Percentiles rank a stretch among this genome's conserved stretches.
Evolutionary conservation across 2,888 invertebrate genomes (phyloP).

Genomic region (Aspidiotus rigidus): DNA sequence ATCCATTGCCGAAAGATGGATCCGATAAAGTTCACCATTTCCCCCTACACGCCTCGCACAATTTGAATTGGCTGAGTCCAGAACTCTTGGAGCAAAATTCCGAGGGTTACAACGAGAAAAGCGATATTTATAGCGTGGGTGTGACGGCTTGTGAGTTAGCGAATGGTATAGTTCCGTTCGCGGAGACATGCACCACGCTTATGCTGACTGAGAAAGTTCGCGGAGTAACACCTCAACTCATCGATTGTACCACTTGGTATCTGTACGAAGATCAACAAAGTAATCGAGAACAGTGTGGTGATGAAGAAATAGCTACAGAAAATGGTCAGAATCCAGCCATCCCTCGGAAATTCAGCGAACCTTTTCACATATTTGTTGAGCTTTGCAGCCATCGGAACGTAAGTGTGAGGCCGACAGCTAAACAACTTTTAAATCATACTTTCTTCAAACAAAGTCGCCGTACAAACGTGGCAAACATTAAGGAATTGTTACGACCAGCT

Average conservation of each 20-base stretch:
- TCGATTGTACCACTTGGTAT: slow-evolving; percentile 47
- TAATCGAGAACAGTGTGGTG: slow-evolving; percentile 28
- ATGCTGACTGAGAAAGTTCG: slow-evolving; percentile 85
- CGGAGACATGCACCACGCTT: slow-evolving; percentile 72
- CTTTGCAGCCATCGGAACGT: slow-evolving; percentile 61
- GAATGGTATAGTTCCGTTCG: slow-evolving; percentile 81
- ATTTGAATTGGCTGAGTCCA: slow-evolving; percentile 84
- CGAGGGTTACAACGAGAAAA: slow-evolving; percentile 76
- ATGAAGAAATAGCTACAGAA: slow-evolving; percentile 35
- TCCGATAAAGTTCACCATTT: slow-evolving; percentile 65
- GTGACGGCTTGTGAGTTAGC: slow-evolving; percentile 78
- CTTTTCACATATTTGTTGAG: slow-evolving; percentile 69
- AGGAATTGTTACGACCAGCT: slow-evolving; percentile 58
- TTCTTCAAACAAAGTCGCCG: slow-evolving; percentile 64
- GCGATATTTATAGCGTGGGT: slow-evolving; percentile 86
- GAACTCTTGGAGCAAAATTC: slow-evolving; percentile 84
- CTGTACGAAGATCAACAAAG: slow-evolving; percentile 34
- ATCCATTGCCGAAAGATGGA: slow-evolving; percentile 55
- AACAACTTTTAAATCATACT: slow-evolving; percentile 59
- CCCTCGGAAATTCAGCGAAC: slow-evolving; percentile 57
- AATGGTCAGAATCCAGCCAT: slow-evolving; percentile 35
- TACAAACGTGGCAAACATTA: slow-evolving; percentile 38
- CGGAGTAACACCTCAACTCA: slow-evolving; percentile 63
- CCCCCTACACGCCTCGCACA: slow-evolving; percentile 58
- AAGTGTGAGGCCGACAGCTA: slow-evolving; percentile 58